Base-by-base conservation (phyloP, 35 echinoderm and acorn worm species). In the Apostichopus californicus region DNA sequence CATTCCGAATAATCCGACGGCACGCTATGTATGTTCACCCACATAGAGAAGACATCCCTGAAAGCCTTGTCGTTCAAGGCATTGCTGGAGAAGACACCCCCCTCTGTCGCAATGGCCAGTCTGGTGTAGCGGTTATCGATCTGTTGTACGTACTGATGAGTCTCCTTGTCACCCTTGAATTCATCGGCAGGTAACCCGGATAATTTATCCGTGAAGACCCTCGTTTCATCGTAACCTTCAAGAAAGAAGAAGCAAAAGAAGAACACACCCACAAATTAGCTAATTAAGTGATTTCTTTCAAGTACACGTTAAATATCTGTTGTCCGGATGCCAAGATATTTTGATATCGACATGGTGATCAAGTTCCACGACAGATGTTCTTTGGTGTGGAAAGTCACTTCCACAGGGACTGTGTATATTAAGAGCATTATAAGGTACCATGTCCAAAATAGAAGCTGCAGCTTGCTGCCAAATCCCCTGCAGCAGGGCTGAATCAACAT, bases 201-300 rank as follows among this genome's bases (percentile, higher is more conserved):
- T 53, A 94, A 83, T 73, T 99, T 99, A 86, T 83, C 91, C 28
- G 97, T 99, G 93, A 91, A 99, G 4, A 93, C 93, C 2, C 79
- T 81, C 5, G 15, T 73, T 9, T 71, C 55, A 60, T 99, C 97
- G 54, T 92, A 77, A 90, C 95, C 97, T 87, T 78, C 9, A 57
- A 26, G 9, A 85, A 54, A n/a, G 18, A n/a, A n/a, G n/a, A 85
- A 57, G 26, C 1, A 5, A 57, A 34, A n/a, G 8, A 46, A 46
- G 34, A 46, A 46, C 34, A 46, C 34, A 2, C 34, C 34, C 34
- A 46, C 34, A 46, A 46, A 46, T 46, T 46, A 46, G 1, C 34
- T 46, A 11, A n/a, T 57, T n/a, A 10, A 34, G n/a, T 78, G 77
- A 78, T 46, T 24, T 17, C 17, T 24, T 78, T 46, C 6, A 24